Evolutionary conservation across 37 sponge, comb jelly and placozoan genomes (phyloP), one percentile per base, ranked within the genome.

Genomic region (Diacarnus erythraeanus): DNA sequence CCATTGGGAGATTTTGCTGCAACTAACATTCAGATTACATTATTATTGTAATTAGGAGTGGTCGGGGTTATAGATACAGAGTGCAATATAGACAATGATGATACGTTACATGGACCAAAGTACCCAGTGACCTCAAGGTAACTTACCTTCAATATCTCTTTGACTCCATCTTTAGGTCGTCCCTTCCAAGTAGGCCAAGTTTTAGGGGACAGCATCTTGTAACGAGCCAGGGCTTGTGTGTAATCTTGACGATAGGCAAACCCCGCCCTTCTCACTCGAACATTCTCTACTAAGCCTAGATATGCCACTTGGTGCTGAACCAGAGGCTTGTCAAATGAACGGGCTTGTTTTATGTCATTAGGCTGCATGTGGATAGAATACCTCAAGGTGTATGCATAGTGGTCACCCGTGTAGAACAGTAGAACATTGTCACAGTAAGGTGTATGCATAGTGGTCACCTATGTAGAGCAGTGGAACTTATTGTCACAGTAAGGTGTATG

Each of bases 181-280:
- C 78, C 82, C 60, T 89, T 86, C 92, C 92, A 95, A 0, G 0
- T 66, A 42, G 95, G 95, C 95, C 95, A 95, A 34, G 95, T 95
- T 54, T 78, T 74, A 23, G 25, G 65, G 9, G 78, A 71, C 27
- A 95, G 70, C 95, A 95, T 95, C 67, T 95, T 95, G 72, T 92
- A 95, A 87, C 95, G 58, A 15, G 75, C 38, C 10, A 90, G 79
- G 30, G 87, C 90, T 71, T 67, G 29, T n/a, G 41, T 51, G 60
- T 85, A 87, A 2, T 72, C 64, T 59, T 90, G 77, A 3, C 92
- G 77, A 54, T 91, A 94, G 60, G 89, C 88, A 86, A 91, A 94
- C 10, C 95, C 95, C 18, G 95, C 95, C 38, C 95, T 76, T 15
- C 95, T 70, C 47, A 94, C 95, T 61, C 95, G 65, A 22, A 94